Percentiles rank a stretch among this genome's conserved stretches.
Conservation (phyloP, 2,888 invertebrate genomes). For the Hanleya hanleyi region DNA sequence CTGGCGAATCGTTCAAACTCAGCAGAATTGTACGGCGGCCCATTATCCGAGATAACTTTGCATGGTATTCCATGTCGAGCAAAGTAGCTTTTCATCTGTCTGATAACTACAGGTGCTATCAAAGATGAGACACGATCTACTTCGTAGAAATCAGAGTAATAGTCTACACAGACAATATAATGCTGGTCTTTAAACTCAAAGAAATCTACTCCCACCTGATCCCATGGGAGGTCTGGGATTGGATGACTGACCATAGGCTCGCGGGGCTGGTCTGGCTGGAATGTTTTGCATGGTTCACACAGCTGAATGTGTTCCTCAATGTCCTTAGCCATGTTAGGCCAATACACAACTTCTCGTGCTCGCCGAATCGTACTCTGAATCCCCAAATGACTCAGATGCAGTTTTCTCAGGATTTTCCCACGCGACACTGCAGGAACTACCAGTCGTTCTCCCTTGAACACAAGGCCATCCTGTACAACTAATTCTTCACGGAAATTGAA, state of each 20-base stretch:
- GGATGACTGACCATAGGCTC: background rate
- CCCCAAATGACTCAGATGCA: conserved; percentile 16
- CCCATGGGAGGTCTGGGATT: background rate
- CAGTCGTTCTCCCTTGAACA: conserved; percentile 18
- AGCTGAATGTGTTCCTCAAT: background rate
- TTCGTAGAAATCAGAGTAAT: conserved; percentile 11
- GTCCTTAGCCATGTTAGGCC: background rate
- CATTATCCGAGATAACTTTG: conserved; percentile 19
- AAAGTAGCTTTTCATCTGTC: conserved; percentile 16
- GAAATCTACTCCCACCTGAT: conserved; percentile 7
- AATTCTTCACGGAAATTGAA: conserved; percentile 8
- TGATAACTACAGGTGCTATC: conserved; percentile 6
- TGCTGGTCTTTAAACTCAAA: conserved; percentile 2
- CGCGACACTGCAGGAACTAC: background rate
- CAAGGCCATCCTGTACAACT: conserved; percentile 10
- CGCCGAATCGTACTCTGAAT: background rate
- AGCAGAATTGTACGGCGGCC: conserved; percentile 15
- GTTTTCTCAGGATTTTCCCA: background rate
- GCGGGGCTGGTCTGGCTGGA: background rate
- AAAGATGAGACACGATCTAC: conserved; percentile 5
- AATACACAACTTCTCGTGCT: background rate
- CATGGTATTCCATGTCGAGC: conserved; percentile 22
- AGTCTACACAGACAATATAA: conserved; percentile 14
- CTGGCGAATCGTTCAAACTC: conserved; percentile 10
- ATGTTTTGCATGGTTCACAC: background rate